These are phyloP conservation scores for Pachymerium ferrugineum DNA, from an alignment of 2,888 invertebrate genomes.

Conservation along the genomic window DNA sequence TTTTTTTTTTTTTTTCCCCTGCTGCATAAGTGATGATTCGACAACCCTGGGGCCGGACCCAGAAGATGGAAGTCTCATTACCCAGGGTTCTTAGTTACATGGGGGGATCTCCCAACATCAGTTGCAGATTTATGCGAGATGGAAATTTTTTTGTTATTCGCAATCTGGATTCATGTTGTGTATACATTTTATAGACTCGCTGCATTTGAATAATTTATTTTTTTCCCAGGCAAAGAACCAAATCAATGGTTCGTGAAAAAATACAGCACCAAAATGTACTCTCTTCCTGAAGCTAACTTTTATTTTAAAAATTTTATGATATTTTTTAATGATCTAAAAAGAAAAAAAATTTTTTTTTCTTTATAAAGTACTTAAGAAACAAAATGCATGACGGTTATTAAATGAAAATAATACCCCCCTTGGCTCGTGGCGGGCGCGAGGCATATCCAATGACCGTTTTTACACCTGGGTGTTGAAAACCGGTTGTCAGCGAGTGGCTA, in stretches of 20 bases:
- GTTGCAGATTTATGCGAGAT: slow-evolving; percentile 15
- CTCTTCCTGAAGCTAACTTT: too few relatives aligned
- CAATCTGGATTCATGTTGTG: slow-evolving; percentile 18
- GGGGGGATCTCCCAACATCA: not conserved
- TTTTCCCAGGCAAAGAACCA: not conserved
- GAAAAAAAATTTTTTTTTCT: too few relatives aligned
- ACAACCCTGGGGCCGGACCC: not conserved
- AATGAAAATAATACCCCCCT: not conserved
- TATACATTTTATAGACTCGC: slow-evolving; percentile 6
- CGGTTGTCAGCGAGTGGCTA: not conserved
- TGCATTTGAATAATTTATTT: slow-evolving; percentile 9
- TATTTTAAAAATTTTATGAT: too few relatives aligned
- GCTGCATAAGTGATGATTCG: not conserved
- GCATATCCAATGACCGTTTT: slow-evolving; percentile 15
- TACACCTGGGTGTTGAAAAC: not conserved
- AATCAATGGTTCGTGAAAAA: slow-evolving; percentile 5
- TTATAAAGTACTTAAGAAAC: too few relatives aligned
- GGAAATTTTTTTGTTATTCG: slow-evolving; percentile 21
- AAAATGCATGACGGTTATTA: not conserved
- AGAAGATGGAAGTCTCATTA: not conserved
- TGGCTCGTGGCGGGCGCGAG: not conserved
- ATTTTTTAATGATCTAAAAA: too few relatives aligned
- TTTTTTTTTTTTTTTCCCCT: not conserved
- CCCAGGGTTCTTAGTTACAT: slow-evolving; percentile 5
- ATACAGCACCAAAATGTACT: not conserved